Evolutionary conservation across 2,113 vertebrate genomes (phyloP).

Genomic region (Cisticola juncidis): DNA sequence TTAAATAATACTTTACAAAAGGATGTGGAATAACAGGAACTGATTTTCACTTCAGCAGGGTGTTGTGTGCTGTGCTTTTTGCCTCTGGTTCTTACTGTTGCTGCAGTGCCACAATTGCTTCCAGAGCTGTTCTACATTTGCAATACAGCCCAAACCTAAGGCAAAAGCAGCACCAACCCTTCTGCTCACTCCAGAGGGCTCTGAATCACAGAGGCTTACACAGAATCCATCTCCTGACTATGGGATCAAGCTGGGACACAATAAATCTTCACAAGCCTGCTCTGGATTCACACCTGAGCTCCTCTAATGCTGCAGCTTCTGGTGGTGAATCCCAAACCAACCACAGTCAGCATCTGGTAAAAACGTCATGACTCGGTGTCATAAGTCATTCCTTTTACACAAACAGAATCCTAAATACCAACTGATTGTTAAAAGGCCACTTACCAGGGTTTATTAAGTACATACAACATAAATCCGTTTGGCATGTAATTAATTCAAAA

Average conservation of each 20-base stretch:
- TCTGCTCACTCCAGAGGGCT: background rate
- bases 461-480: constrained; percentile 84
- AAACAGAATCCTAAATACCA: constrained; percentile 78
- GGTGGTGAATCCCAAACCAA: background rate
- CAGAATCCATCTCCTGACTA: background rate
- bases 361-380: background rate
- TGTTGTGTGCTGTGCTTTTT: background rate
- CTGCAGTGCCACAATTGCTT: background rate
- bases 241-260: background rate
- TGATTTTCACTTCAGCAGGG: background rate
- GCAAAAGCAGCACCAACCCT: background rate
- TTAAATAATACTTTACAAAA: background rate
- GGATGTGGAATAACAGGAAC: background rate
- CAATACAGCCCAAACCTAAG: background rate
- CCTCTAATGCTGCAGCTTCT: background rate
- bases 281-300: background rate
- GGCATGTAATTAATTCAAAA: constrained; percentile 86
- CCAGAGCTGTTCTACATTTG: background rate
- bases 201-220: background rate
- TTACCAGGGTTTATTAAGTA: constrained; percentile 83
- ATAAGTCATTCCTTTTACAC: constrained; percentile 69
- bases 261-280: background rate
- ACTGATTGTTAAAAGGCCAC: constrained; percentile 80
- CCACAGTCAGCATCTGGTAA: background rate
- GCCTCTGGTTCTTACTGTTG: background rate